Evolutionary conservation across 2,113 vertebrate genomes (phyloP), one percentile per base, ranked within the genome.

Genomic region (Dipodomys ordii): DNA sequence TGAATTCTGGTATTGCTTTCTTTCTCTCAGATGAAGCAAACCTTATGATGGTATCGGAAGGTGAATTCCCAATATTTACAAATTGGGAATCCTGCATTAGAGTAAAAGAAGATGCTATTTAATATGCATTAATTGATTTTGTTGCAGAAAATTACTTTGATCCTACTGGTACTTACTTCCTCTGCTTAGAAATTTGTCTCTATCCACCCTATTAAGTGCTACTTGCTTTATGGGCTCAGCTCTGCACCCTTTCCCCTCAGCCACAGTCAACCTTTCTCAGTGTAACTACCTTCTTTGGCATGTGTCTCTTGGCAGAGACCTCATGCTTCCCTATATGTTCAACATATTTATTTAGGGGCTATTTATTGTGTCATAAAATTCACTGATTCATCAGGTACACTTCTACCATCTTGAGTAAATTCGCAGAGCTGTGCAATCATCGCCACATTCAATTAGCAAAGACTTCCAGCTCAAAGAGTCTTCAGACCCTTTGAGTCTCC

Each of bases 71-170:
- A 13, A 57, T 39, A 73, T 27, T 80, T 53, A n/a, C 11, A 35
- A 84, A 25, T 46, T 12, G 15, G 67, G 6, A 0, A 32, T 62
- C 83, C 46, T 65, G 8, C 9, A 28, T 67, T 35, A 68, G 23
- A n/a, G 69, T 25, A 72, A 83, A 83, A 60, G 20, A 67, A 80
- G 46, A 32, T 8, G 30, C 8, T 62, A 77, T 68, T 94, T 87
- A 83, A 79, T 18, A 67, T 74, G 8, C 77, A 77, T 49, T 32
- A 28, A 69, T 64, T 91, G 72, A 73, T 78, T 88, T 93, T 53
- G 27, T 69, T 74, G 85, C 15, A 81, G 44, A n/a, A 87, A 35
- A 32, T 86, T 65, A 27, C 23, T 94, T 84, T 71, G 83, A 71
- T 81, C 3, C 46, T 64, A 69, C 3, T 67, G 69, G 49, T 25